Evolutionary conservation across 1,140 invertebrate species (phyloP), one percentile per base, ranked within the genome.

Genomic region (Scaptomyza pallida): DNA sequence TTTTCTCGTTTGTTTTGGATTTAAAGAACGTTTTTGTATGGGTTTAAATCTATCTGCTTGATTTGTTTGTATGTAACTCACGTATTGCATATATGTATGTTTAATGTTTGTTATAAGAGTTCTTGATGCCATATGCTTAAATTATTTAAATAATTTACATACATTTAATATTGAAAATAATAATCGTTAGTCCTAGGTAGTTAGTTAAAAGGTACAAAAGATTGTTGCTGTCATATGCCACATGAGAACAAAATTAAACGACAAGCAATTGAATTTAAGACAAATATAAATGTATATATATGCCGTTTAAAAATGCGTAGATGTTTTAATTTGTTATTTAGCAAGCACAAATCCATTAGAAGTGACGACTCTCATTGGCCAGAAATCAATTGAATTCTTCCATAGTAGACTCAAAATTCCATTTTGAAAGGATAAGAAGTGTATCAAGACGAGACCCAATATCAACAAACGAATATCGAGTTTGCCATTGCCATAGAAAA

Each of bases 31-130:
- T 55, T 55, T n/a, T 41, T 41, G 16, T 59, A 10, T 35, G 23
- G 23, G 2, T 35, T n/a, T 45, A 37, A 45, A 35, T 47, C 12
- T 60, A 55, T 37, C 33, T 37, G 12, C n/a, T 37, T 37, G n/a
- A 12, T n/a, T 37, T 37, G 33, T 37, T n/a, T 37, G 76, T 78
- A 79, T 83, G 59, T 83, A 68, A 78, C 78, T 83, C 80, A 86
- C 81, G 60, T 85, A 79, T 85, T 79, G 63, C 80, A 85, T 85
- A 26, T 26, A 26, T 4, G 4, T 26, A 79, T 71, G 30, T 65
- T n/a, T n/a, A n/a, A 60, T 69, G 37, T 30, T 30, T 30, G 6
- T 30, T 9, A 9, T 9, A 5, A n/a, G 33, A 44, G 10, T 61
- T 17, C 21, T 43, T 56, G 52, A 54, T 54, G 57, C 51, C 30